These are phyloP conservation scores for Caenorhabditis briggsae DNA, from an alignment of 1,140 invertebrate species.

Conservation along the genomic window DNA sequence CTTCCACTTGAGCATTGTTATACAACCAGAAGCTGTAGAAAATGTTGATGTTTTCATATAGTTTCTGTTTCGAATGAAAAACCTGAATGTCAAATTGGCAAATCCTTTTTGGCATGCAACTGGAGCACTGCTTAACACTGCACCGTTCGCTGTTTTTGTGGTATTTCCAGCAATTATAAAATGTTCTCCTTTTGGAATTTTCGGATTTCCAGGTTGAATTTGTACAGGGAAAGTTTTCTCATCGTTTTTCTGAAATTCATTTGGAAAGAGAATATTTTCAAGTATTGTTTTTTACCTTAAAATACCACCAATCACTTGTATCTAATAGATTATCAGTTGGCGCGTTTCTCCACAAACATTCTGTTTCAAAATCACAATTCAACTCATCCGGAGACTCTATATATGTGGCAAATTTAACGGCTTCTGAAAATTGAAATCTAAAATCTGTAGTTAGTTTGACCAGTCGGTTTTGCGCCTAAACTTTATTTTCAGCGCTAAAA, in stretches of 20 bases:
- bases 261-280: too few species aligned
- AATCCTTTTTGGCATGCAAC: slow-evolving; percentile 67
- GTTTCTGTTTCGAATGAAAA: background rate
- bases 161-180: slow-evolving; percentile 68
- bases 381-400: slow-evolving; percentile 51
- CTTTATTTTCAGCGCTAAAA: too few species aligned
- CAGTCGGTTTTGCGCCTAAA: too few species aligned
- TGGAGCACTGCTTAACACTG: slow-evolving; percentile 63
- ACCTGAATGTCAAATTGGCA: slow-evolving; percentile 64
- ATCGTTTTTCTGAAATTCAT: slow-evolving; percentile 58
- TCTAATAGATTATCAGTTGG: slow-evolving; percentile 63
- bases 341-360: slow-evolving; percentile 64
- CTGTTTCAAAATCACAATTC: slow-evolving; percentile 62
- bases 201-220: slow-evolving; percentile 61
- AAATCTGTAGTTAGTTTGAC: too few species aligned
- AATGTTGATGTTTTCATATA: too few species aligned
- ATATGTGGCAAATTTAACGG: slow-evolving; percentile 56
- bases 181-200: slow-evolving; percentile 59
- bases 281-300: slow-evolving; percentile 53
- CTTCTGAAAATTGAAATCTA: slow-evolving; percentile 43
- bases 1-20: slow-evolving; percentile 68
- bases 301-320: slow-evolving; percentile 66
- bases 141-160: slow-evolving; percentile 61
- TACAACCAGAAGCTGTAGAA: slow-evolving; percentile 68
- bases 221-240: slow-evolving; percentile 65